These are phyloP conservation scores for Trinorchestia longiramus DNA, from an alignment of 1,140 invertebrate genomes.

Conservation along the genomic window DNA sequence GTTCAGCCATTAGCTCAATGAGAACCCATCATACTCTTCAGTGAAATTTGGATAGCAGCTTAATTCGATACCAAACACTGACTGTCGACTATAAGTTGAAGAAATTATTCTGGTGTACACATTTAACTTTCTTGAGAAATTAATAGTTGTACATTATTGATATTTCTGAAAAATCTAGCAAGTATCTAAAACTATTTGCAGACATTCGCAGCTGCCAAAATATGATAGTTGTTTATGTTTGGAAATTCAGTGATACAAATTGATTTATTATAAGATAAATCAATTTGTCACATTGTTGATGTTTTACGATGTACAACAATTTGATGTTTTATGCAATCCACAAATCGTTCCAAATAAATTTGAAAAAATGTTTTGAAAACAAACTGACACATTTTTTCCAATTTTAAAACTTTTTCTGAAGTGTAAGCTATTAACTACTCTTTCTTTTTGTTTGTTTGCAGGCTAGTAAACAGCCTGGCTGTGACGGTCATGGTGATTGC, in stretches of 20 bases:
- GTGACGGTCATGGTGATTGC: conserved; percentile 24
- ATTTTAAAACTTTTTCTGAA: too few species aligned
- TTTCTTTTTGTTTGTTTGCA: neutral
- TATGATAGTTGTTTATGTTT: neutral
- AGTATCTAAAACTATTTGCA: neutral
- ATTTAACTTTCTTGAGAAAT: neutral
- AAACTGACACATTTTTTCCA: too few species aligned
- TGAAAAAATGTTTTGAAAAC: too few species aligned
- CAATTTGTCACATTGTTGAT: neutral
- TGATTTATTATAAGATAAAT: neutral
- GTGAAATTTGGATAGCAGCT: neutral
- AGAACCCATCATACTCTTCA: neutral
- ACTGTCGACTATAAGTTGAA: neutral
- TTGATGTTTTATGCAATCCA: neutral
- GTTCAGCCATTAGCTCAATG: neutral
- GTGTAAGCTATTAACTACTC: too few species aligned
- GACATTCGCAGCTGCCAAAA: neutral
- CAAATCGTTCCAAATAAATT: too few species aligned
- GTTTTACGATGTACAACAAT: neutral
- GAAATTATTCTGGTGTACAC: neutral
- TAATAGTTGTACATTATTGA: neutral
- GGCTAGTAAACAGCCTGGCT: neutral
- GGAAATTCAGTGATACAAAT: neutral
- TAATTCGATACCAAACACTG: neutral
- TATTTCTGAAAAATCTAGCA: neutral